A percentile compares a stretch with the other conserved stretches of the same genome.
Evolutionary conservation across 2,113 vertebrate species (phyloP).

Genomic region (Gasterosteus aculeatus): DNA sequence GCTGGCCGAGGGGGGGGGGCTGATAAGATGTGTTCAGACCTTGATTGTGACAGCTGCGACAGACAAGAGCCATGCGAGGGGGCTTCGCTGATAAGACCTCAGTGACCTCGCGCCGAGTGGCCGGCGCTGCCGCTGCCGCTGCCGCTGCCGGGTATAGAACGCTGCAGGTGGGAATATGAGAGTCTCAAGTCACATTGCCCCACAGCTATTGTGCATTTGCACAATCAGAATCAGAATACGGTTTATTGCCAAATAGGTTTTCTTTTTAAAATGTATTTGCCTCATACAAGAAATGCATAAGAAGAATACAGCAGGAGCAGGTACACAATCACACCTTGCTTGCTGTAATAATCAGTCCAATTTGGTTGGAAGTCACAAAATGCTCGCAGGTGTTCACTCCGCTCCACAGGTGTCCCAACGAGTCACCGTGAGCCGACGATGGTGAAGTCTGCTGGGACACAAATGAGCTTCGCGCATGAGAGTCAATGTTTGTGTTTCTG

Average conservation of each 20-base stretch:
- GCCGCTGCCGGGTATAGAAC: too few species aligned
- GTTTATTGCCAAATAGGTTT: background rate
- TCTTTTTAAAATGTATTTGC: background rate
- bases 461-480: slow-evolving; percentile 15
- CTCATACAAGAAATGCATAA: background rate
- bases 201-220: background rate
- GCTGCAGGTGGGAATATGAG: background rate
- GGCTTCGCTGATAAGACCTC: slow-evolving; percentile 36
- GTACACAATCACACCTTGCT: background rate
- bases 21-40: slow-evolving; percentile 67
- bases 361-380: background rate
- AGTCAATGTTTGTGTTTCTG: slow-evolving; percentile 7
- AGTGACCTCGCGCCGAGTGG: background rate
- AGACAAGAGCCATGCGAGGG: slow-evolving; percentile 47
- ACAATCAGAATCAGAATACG: background rate
- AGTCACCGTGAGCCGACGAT: slow-evolving; percentile 6
- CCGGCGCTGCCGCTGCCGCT: too few species aligned
- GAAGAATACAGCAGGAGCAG: too few species aligned
- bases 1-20: slow-evolving; percentile 41
- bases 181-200: background rate
- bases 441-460: background rate
- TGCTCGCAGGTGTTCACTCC: slow-evolving; percentile 1
- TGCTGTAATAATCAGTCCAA: background rate
- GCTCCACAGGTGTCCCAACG: slow-evolving; percentile 3
- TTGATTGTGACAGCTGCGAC: slow-evolving; percentile 50